A percentile compares a stretch with the other conserved stretches of the same genome.
Evolutionary conservation across 2,797 vertebrate species (phyloP).

Genomic region (Lepilemur septentrionalis): DNA sequence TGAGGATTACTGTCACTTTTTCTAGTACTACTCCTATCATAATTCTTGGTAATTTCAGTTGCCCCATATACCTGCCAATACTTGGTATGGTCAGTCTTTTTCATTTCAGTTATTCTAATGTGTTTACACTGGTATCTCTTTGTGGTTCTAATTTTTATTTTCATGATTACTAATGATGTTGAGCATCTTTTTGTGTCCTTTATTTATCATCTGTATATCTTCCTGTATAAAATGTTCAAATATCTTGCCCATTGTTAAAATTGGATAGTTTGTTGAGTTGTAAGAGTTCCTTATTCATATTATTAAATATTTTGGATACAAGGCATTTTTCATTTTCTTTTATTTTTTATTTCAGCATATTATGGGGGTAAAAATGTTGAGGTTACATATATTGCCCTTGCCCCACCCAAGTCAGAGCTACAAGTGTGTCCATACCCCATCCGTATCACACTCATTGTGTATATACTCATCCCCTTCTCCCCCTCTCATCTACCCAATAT

Average conservation of each 20-base stretch:
- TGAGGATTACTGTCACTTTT: background rate
- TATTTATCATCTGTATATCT: background rate
- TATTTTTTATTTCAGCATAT: too few relatives aligned
- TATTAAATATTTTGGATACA: background rate
- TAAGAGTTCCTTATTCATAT: background rate
- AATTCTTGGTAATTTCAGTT: background rate
- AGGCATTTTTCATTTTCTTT: too few relatives aligned
- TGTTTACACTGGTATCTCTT: background rate
- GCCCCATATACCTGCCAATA: background rate
- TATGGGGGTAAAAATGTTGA: too few relatives aligned
- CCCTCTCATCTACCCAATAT: too few relatives aligned
- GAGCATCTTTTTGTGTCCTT: background rate
- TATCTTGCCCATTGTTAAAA: background rate
- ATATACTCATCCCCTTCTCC: too few relatives aligned
- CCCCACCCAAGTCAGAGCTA: too few relatives aligned
- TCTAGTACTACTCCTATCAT: background rate
- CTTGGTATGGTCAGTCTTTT: background rate
- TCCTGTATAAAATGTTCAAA: background rate
- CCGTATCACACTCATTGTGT: fast-evolving
- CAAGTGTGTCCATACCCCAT: too few relatives aligned
- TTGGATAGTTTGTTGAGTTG: background rate
- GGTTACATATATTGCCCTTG: too few relatives aligned
- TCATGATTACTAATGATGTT: background rate
- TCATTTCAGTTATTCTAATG: background rate
- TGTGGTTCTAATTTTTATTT: background rate